phyloP scores from a whole-genome alignment of 1,140 invertebrate species.

The Drosophila paulistorum region DNA sequence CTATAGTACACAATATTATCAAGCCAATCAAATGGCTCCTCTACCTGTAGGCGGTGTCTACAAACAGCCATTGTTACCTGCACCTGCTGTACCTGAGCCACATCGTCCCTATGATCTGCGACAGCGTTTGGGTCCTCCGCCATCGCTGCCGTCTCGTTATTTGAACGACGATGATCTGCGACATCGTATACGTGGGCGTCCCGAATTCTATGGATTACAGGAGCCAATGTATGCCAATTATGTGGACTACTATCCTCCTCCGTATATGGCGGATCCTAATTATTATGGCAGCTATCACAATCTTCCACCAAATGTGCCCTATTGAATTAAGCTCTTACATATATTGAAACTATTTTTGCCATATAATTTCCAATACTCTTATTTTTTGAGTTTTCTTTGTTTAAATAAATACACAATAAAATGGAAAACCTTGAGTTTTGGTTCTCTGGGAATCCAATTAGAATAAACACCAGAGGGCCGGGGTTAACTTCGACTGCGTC shows the following conservation, averaged over 20 bases:
- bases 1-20: conserved; percentile 4
- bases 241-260: background rate
- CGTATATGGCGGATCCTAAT: background rate
- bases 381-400: background rate
- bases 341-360: background rate
- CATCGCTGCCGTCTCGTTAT: background rate
- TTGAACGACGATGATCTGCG: conserved; percentile 20
- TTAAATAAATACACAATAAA: no score
- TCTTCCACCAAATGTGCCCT: background rate
- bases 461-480: no score
- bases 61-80: background rate
- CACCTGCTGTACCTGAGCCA: background rate
- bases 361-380: background rate
- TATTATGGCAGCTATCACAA: background rate
- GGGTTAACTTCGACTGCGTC: no score
- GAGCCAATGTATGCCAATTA: background rate
- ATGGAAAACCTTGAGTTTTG: no score
- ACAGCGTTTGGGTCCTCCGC: conserved; percentile 16
- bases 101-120: conserved; percentile 15
- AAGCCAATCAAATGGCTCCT: background rate
- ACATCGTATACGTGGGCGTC: conserved; percentile 12
- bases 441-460: no score
- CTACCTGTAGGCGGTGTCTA: background rate
- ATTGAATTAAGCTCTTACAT: background rate
- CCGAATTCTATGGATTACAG: background rate